Percentiles rank a stretch among this genome's conserved stretches.
Evolutionary conservation across 2,888 invertebrate species (phyloP).

Genomic region (Antheraea yamamai): DNA sequence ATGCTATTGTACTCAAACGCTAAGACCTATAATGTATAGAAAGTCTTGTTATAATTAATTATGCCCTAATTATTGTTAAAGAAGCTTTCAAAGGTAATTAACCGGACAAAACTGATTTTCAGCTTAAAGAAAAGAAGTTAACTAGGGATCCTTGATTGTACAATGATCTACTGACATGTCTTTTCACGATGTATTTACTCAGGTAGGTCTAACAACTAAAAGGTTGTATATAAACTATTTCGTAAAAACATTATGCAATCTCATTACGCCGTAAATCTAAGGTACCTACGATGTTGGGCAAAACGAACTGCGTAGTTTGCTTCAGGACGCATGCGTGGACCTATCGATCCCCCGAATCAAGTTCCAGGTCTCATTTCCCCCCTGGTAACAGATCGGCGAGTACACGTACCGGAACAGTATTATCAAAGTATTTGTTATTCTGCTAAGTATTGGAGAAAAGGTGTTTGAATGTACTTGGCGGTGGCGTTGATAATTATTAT

Average conservation of each 20-base stretch:
- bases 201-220: background rate
- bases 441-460: conserved; percentile 39
- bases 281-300: background rate
- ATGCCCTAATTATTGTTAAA: too few relatives aligned
- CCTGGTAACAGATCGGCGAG: conserved; percentile 66
- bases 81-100: too few relatives aligned
- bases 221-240: background rate
- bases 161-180: background rate
- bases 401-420: conserved; percentile 49
- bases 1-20: background rate
- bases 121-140: background rate
- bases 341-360: conserved; percentile 52
- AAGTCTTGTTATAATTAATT: background rate
- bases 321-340: conserved; percentile 57
- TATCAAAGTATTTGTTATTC: conserved; percentile 36
- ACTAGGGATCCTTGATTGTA: background rate
- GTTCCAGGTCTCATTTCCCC: conserved; percentile 53
- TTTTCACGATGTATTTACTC: background rate
- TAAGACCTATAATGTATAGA: background rate
- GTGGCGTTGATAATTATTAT: conserved; percentile 77
- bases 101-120: background rate
- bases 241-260: background rate
- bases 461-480: conserved; percentile 76
- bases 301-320: conserved; percentile 42
- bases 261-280: background rate